Evolutionary conservation across 2,797 vertebrate genomes (phyloP), one percentile per base, ranked within the genome.

Genomic region (Ara ararauna): DNA sequence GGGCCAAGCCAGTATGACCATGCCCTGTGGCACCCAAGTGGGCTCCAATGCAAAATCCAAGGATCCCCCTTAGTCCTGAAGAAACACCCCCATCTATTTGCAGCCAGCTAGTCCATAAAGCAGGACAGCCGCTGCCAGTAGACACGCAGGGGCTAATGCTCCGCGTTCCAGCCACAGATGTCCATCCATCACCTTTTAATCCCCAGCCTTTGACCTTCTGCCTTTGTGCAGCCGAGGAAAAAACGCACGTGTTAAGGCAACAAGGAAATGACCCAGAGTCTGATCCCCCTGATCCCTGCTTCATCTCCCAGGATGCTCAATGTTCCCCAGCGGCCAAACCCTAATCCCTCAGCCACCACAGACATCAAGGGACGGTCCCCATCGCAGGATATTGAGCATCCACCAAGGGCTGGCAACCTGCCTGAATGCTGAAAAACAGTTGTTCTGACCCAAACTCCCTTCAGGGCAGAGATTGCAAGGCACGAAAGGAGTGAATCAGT

Each of bases 281-380:
- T 94, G 95, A 95, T 93, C 91, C 78, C 73, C 88, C 85, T 68
- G 83, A 95, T 89, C 96, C 82, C 15, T 66, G 72, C 51, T 34
- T 60, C 79, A 20, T 17, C 60, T 77, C 78, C 86, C 21, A 24
- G 54, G 36, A 89, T 0, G 26, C 32, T 16, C 3, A 0, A 70
- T 30, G 15, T 47, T 67, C 29, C 58, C 64, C 65, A 34, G 58
- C 5, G 5, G 71, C 7, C 2, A 6, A 34, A 79, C 50, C 81
- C 67, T 36, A 12, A 94, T 70, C 75, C 85, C 60, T 64, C 0
- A 1, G 40, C 53, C 62, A 61, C 29, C 29, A 0, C 10, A 56
- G n/a, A 65, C n/a, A 42, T 5, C 0, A 4, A 79, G 45, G 67
- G n/a, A 56, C 4, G 0, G 29, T 47, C 19, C 54, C 34, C 53